Evolutionary conservation across 2,797 vertebrate species (phyloP), one percentile per base, ranked within the genome.

Genomic region (Antennarius maculatus): DNA sequence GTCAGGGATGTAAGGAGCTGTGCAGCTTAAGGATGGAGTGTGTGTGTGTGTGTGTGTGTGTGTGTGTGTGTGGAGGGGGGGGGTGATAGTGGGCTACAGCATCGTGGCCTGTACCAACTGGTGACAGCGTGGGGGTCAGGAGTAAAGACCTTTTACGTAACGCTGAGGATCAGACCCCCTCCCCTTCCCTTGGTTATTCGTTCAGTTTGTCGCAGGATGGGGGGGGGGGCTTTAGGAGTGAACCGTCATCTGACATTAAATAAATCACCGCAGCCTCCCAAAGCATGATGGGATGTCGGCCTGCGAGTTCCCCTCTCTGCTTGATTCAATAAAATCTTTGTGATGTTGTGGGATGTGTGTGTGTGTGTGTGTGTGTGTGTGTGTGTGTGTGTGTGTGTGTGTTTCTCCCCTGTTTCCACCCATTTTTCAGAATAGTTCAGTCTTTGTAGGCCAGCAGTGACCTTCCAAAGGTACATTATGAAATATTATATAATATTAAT

Each of bases 51-150:
- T n/a, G 78, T 56, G 62, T 78, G 65, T 79, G 49, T n/a, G 78
- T 56, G 62, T 78, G 65, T 63, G 58, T 79, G 49, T n/a, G 78
- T 56, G 62, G 65, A 60, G 37, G 64, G 58, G 79, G 50, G 11
- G 78, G 54, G 62, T 77, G 65, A 79, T 77, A 79, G 80, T 79
- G 85, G 83, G 83, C 84, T 87, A 84, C 46, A 39, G 84, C 82
- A 80, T 57, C 73, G 76, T 90, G 91, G 92, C 79, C 85, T 86
- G 88, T 92, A 92, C 92, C 91, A 93, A 91, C 56, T 89, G 69
- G 70, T 79, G 71, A 81, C 64, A 66, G 46, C 31, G 15, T 50
- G 77, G 85, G 88, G 88, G 85, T 84, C 80, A 80, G 57, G 31
- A 62, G 69, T 73, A 85, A 72, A 31, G 52, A 64, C 31, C 59